phyloP scores from a whole-genome alignment of 2,888 invertebrate species.

The Cheilosia vernalis region DNA sequence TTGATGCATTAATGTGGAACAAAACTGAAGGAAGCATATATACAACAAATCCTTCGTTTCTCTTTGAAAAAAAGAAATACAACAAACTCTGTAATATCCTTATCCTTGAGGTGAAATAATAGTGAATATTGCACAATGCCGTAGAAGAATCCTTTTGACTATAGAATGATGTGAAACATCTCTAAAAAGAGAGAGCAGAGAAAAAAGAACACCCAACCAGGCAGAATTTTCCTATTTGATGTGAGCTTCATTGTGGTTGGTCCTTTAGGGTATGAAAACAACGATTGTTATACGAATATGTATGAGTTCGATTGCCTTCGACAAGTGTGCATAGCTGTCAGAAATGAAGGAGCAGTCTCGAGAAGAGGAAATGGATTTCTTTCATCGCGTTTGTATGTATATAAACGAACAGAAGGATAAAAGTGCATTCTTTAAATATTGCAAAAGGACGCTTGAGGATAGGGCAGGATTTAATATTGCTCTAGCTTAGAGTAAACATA shows the following conservation, averaged over 20 bases:
- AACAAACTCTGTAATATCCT: slow-evolving; percentile 58
- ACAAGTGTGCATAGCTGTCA: slow-evolving; percentile 41
- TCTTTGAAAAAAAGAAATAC: neutral
- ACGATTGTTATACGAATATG: slow-evolving; percentile 6
- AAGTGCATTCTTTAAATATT: slow-evolving; percentile 8
- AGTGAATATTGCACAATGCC: slow-evolving; percentile 18
- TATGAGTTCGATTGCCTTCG: slow-evolving; percentile 18
- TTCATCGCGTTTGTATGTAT: neutral
- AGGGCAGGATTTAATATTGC: slow-evolving; percentile 16
- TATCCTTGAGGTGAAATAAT: slow-evolving; percentile 24
- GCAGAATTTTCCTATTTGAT: slow-evolving; percentile 38
- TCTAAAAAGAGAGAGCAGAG: neutral
- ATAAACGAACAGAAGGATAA: neutral
- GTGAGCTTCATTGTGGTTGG: slow-evolving; percentile 41
- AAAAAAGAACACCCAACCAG: slow-evolving; percentile 11
- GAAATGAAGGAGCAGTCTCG: neutral
- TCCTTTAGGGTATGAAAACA: slow-evolving; percentile 23
- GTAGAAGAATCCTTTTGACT: slow-evolving; percentile 11
- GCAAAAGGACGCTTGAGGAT: slow-evolving; percentile 5
- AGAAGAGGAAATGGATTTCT: slow-evolving; percentile 55
- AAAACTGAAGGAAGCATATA: neutral
- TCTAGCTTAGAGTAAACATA: too few species aligned
- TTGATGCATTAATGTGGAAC: slow-evolving; percentile 32
- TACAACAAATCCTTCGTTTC: slow-evolving; percentile 22
- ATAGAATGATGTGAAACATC: slow-evolving; percentile 18